A percentile compares a stretch with the other conserved stretches of the same genome.
These are phyloP conservation scores for Rhinoraja longicauda DNA, from an alignment of 2,797 vertebrate species.

Conservation along the genomic window DNA sequence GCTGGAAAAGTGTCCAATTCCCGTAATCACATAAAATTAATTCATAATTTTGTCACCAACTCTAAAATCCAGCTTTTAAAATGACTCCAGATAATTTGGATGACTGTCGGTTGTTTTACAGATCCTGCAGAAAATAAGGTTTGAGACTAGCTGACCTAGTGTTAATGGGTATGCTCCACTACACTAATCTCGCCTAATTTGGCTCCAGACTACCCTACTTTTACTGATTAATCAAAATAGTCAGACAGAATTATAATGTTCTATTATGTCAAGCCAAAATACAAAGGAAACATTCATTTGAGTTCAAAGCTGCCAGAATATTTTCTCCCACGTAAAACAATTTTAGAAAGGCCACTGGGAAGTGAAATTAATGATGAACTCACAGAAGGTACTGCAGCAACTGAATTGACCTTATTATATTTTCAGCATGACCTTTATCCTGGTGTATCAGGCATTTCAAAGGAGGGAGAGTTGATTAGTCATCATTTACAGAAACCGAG, in stretches of 20 bases:
- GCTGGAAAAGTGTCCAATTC: too few relatives aligned
- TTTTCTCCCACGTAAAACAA: background rate
- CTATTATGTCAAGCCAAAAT: background rate
- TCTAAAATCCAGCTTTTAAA: background rate
- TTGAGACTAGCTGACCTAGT: background rate
- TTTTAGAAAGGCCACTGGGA: background rate
- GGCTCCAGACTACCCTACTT: background rate
- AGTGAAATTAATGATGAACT: background rate
- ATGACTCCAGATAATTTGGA: background rate
- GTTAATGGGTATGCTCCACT: background rate
- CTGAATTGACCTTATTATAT: background rate
- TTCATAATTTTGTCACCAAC: background rate
- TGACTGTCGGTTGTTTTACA: background rate
- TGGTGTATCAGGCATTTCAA: background rate
- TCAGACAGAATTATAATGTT: background rate
- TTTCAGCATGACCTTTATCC: background rate
- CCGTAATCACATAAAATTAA: background rate
- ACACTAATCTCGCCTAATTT: background rate
- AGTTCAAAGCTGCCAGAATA: background rate
- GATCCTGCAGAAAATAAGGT: background rate
- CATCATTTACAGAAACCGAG: too few relatives aligned
- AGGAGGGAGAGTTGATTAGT: background rate
- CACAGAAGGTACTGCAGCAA: background rate
- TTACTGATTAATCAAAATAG: background rate
- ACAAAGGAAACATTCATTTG: constrained; percentile 20